Base-by-base conservation (phyloP, 1,140 invertebrate genomes). In the Macrocentrus cingulum region DNA sequence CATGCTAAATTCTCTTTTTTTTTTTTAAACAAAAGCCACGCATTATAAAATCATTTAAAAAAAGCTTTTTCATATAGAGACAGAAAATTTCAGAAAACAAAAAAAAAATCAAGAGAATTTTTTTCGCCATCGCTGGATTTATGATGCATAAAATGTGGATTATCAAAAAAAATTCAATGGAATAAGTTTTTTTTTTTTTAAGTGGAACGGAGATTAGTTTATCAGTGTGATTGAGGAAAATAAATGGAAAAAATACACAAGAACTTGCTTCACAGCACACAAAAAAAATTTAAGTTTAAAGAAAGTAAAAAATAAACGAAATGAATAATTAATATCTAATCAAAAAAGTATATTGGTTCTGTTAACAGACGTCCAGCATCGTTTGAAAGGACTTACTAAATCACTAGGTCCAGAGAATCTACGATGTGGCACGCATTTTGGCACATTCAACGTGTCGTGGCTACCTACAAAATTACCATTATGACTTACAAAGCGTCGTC, bases 401-500 rank as follows among this genome's bases (percentile, higher is more conserved):
- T 75, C 71, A 64, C 65, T 74, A 67, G 78, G 67, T 73, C 76
- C 75, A 15, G 74, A 80, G 66, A 70, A 69, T 73, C 77, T 68
- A 70, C 72, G 76, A 54, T 58, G 72, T 60, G 66, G 69, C 59
- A 58, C 52, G 65, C 69, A 66, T 60, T 56, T 69, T 60, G 75
- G 70, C 61, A 74, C 68, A 63, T 67, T 70, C 66, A 77, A 67
- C 55, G 67, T 72, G 68, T 66, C 74, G 69, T 74, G 65, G 65
- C 74, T 79, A 69, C 76, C 77, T 80, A 80, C 61, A 78, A 77
- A 77, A 67, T 66, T 62, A 63, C 63, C 34, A 66, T 55, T 39
- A 51, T 19, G 32, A 19, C 56, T 58, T 41, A 56, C 50, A 41
- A 36, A 51, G 19, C 16, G 23, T 22, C 8, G 41, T 29, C 8